These are phyloP conservation scores for Seriola aureovittata DNA, from an alignment of 2,113 vertebrate genomes.

Conservation along the genomic window DNA sequence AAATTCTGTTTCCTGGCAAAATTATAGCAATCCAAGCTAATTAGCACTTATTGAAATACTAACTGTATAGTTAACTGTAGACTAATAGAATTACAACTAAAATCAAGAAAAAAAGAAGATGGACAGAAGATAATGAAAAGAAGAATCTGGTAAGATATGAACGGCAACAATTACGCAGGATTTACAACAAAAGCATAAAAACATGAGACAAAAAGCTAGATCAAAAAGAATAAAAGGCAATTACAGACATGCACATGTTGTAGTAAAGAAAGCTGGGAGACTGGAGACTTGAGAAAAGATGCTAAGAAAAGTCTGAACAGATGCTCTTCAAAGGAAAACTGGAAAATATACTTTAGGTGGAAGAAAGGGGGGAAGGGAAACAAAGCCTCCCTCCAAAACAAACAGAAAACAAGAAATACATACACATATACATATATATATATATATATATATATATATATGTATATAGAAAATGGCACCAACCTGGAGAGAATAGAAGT, in stretches of 20 bases:
- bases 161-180: background rate
- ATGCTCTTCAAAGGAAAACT: background rate
- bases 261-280: background rate
- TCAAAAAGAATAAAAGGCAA: background rate
- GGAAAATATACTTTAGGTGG: background rate
- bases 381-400: no score
- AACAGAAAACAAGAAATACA: no score
- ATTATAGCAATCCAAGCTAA: background rate
- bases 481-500: no score
- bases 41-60: background rate
- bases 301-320: background rate
- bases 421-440: no score
- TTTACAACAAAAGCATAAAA: background rate
- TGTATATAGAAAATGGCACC: no score
- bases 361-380: background rate
- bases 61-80: no score
- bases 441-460: no score
- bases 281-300: background rate
- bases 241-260: background rate
- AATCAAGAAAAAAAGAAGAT: background rate
- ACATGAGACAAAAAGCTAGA: no score
- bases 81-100: background rate
- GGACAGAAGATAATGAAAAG: background rate
- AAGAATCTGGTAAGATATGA: background rate
- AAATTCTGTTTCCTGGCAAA: background rate